Base-by-base conservation (phyloP, 2,888 invertebrate genomes). In the Drosophila neonasuta region DNA sequence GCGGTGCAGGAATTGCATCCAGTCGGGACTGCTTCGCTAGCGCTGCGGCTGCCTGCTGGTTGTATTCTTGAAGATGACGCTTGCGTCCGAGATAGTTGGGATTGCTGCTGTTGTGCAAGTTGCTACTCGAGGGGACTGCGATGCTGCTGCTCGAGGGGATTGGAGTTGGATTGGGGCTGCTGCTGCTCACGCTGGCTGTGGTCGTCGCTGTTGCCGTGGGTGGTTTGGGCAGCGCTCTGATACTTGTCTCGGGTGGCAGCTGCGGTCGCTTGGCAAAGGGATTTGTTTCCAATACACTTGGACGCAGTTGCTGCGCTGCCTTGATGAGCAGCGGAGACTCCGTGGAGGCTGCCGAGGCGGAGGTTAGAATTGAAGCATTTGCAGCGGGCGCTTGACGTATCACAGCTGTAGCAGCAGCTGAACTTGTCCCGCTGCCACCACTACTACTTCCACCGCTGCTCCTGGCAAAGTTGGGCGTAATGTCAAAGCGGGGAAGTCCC, bases 401-500 rank as follows among this genome's bases (percentile, higher is more conserved):
- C 0, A 82, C 81, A 10, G 74, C 65, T 11, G 69, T 71, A 1
- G 69, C 48, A 0, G 46, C 52, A 8, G 50, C 58, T 1, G 24
- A 24, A 24, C 24, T 24, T 24, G 24, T 24, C 24, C 24, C 24
- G 24, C 24, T 24, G 24, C 6, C 48, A 11, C 13, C 45, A 30
- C 49, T 54, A n/a, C 48, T 50, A 15, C 51, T 24, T 0, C 51
- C 46, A 10, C 34, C 50, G 39, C 42, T 36, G 44, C 34, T 49
- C 36, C 49, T 32, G 7, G 91, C 88, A 68, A 96, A 96, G 88
- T 96, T 94, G 1, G 96, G 96, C 39, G 94, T 93, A 86, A 96
- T 96, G 89, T 96, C 95, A 10, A 96, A 94, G 91, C 95, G 95
- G 9, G 95, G 95, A 20, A 95, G 93, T 54, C 92, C 91, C 10